A percentile compares a stretch with the other conserved stretches of the same genome.
These are phyloP conservation scores for Hippasteria phrygiana DNA, from an alignment of 53 echinoderm and acorn worm species.

Conservation along the genomic window DNA sequence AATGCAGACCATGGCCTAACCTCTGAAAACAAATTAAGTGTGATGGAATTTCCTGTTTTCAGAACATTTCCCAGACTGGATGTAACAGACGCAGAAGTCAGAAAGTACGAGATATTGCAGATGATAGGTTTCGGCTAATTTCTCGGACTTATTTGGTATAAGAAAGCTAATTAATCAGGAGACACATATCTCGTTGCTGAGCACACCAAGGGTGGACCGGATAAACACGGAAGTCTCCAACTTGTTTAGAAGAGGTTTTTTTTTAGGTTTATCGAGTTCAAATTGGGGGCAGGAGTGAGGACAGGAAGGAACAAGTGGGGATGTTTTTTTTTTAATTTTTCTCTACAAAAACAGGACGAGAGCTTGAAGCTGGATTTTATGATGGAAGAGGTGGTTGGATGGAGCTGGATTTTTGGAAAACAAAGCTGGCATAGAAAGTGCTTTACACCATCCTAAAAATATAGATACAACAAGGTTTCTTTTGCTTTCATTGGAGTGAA, in stretches of 20 bases:
- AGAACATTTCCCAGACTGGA: slow-evolving; percentile 24
- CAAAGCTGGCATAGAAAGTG: not conserved
- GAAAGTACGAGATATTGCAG: not conserved
- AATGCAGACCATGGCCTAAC: not conserved
- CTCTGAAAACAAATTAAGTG: slow-evolving; percentile 48
- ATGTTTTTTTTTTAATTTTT: not conserved
- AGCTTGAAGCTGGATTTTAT: not conserved
- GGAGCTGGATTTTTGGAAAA: not conserved
- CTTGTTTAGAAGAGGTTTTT: not conserved
- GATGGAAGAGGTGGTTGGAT: not conserved
- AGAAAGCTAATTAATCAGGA: not conserved
- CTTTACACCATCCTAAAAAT: not conserved
- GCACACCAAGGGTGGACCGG: not conserved
- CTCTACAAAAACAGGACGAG: not conserved
- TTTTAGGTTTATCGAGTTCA: not conserved
- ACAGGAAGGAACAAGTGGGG: not conserved
- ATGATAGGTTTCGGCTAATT: not conserved
- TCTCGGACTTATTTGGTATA: not conserved
- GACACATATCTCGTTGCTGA: not conserved
- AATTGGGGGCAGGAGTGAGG: not conserved
- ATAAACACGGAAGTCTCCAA: not conserved
- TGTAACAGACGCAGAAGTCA: slow-evolving; percentile 36
- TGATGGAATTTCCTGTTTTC: slow-evolving; percentile 67
- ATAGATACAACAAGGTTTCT: too few species aligned
- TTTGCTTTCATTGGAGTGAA: too few species aligned